Evolutionary conservation across 2,113 vertebrate genomes (phyloP).

Genomic region (Myotis lucifugus): DNA sequence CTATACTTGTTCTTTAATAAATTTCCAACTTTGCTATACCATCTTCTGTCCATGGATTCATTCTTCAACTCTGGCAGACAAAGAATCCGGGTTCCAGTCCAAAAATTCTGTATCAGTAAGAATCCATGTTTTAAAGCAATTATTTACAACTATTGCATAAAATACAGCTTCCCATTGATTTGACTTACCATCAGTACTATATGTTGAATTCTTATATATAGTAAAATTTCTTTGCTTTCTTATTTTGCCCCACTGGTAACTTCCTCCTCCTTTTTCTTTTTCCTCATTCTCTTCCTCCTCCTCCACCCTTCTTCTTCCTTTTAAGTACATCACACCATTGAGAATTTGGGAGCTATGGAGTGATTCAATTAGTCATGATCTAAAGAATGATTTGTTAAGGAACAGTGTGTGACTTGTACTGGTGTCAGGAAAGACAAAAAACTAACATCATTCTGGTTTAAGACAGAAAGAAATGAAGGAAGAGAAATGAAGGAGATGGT

Average conservation of each 20-base stretch:
- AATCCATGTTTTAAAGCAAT: conserved; percentile 27
- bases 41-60: no score
- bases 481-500: not conserved
- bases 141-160: not conserved
- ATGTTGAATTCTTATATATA: not conserved
- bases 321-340: not conserved
- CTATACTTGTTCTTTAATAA: no score
- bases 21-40: no score
- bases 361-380: not conserved
- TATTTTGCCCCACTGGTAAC: not conserved
- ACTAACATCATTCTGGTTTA: not conserved
- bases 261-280: not conserved
- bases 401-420: not conserved
- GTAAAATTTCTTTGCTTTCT: not conserved
- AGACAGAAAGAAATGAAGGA: not conserved
- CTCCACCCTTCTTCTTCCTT: not conserved
- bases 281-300: not conserved
- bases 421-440: not conserved
- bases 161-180: not conserved
- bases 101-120: not conserved
- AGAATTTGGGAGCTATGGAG: not conserved
- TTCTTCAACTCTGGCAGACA: no score
- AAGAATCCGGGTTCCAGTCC: no score
- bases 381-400: not conserved
- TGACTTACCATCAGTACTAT: not conserved